Evolutionary conservation across 2,113 vertebrate species (phyloP).

Genomic region (Poeciliopsis prolifica): DNA sequence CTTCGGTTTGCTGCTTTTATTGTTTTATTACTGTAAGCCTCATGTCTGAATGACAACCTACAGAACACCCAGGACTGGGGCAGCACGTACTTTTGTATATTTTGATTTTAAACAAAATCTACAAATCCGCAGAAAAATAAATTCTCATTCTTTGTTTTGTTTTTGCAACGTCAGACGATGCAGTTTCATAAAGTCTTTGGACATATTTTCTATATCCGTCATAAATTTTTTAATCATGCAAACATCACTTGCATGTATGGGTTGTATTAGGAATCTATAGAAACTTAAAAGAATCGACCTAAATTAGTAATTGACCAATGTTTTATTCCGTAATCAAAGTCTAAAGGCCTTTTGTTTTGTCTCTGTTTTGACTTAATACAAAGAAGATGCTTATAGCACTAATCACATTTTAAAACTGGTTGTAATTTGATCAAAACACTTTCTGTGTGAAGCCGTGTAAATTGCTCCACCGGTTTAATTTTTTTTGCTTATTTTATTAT

Average conservation of each 20-base stretch:
- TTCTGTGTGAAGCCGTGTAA: neutral
- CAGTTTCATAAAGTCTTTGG: no score
- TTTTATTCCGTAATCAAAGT: neutral
- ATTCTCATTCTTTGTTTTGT: no score
- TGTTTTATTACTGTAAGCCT: slow-evolving; percentile 9
- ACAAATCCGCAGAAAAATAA: no score
- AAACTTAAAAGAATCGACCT: neutral
- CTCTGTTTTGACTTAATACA: neutral
- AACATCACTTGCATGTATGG: no score
- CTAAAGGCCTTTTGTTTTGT: neutral
- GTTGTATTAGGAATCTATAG: neutral
- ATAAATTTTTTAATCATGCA: no score
- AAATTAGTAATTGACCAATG: neutral
- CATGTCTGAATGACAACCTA: neutral
- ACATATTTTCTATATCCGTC: no score
- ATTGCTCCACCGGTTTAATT: no score
- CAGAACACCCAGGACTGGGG: neutral
- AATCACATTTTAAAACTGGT: neutral
- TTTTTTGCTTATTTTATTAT: neutral
- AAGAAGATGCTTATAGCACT: neutral
- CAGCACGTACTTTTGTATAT: neutral
- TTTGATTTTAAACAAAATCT: neutral
- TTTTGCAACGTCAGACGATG: no score
- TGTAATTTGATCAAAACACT: neutral
- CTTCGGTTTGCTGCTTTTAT: slow-evolving; percentile 6